Percentiles rank a stretch among this genome's conserved stretches.
phyloP scores from a whole-genome alignment of 2,888 invertebrate species.

The Uloborus plumipes region DNA sequence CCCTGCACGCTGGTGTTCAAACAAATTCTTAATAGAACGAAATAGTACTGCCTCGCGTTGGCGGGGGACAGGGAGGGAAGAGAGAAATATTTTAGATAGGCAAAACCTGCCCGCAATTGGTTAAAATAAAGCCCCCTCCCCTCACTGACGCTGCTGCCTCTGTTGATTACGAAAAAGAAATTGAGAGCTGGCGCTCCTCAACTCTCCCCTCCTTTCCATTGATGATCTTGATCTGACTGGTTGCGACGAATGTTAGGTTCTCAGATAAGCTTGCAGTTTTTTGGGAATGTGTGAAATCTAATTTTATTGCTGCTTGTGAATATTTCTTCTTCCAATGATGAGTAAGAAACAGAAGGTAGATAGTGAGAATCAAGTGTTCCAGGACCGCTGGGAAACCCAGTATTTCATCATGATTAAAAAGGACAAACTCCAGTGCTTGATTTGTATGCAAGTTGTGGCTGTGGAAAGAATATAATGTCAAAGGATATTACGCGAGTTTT shows the following conservation, averaged over 20 bases:
- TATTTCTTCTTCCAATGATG: too few relatives aligned
- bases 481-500: background rate
- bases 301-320: too few relatives aligned
- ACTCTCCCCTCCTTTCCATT: too few relatives aligned
- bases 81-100: background rate
- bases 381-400: conserved; percentile 17
- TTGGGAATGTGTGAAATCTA: background rate
- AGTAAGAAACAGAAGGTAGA: conserved; percentile 8
- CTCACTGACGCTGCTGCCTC: background rate
- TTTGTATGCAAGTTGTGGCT: conserved; percentile 13
- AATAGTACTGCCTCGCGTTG: background rate
- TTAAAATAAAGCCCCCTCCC: background rate
- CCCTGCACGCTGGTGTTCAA: conserved; percentile 1
- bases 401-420: conserved; percentile 20
- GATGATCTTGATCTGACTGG: too few relatives aligned
- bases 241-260: too few relatives aligned
- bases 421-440: conserved; percentile 14
- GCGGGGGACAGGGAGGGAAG: conserved; percentile 3
- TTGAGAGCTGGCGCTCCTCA: background rate
- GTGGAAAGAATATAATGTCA: conserved; percentile 2
- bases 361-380: conserved; percentile 8
- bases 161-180: conserved; percentile 5
- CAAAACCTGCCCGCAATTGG: conserved; percentile 1
- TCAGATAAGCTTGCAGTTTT: conserved; percentile 1
- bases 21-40: too few relatives aligned